Evolutionary conservation across 2,797 vertebrate genomes (phyloP).

Genomic region (Liparis tanakae): DNA sequence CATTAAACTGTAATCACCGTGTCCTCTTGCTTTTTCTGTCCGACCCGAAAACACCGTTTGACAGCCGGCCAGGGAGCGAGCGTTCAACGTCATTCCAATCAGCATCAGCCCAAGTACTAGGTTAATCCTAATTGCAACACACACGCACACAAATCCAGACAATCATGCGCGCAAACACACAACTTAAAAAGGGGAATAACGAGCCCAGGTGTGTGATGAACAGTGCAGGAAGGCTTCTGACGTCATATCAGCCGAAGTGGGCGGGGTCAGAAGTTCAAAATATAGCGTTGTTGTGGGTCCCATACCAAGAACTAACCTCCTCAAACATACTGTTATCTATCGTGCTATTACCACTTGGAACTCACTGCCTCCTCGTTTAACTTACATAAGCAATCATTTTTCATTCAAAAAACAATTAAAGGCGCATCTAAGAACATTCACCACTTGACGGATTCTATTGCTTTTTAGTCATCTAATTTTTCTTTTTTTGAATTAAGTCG

Average conservation of each 20-base stretch:
- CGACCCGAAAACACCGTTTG: slow-evolving; percentile 13
- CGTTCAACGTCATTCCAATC: slow-evolving; percentile 74
- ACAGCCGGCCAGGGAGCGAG: slow-evolving; percentile 46
- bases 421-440: no score
- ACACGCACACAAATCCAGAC: slow-evolving; percentile 51
- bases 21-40: slow-evolving; percentile 15
- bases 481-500: no score
- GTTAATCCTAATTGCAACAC: slow-evolving; percentile 76
- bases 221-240: slow-evolving; percentile 29
- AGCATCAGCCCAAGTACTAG: slow-evolving; percentile 74
- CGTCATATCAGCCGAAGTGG: slow-evolving; percentile 17
- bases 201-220: slow-evolving; percentile 41
- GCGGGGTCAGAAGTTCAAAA: slow-evolving; percentile 34
- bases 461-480: no score
- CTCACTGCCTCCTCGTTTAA: no score
- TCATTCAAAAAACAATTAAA: no score
- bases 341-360: no score
- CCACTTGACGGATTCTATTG: no score
- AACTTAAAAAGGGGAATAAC: slow-evolving; percentile 18
- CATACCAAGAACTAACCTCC: no score
- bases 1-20: slow-evolving; percentile 24
- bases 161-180: no score
- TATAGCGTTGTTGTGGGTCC: slow-evolving; percentile 29
- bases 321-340: no score
- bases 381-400: no score